Conservation (phyloP, 2,797 vertebrate genomes). For the Coregonus sp. region DNA sequence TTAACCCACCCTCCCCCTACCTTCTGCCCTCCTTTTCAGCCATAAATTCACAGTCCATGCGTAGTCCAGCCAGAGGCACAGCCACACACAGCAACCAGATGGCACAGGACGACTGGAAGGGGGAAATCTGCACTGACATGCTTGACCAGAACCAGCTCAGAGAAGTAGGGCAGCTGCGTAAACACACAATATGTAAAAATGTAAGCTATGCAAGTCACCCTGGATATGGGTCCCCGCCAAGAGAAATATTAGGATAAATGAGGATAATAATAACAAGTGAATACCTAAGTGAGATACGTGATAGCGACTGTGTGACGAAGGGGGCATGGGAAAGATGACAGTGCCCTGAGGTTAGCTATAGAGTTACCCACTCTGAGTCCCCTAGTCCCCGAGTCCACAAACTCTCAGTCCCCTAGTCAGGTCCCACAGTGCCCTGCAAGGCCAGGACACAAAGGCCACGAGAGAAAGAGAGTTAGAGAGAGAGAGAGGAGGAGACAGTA, state of each 20-base stretch:
- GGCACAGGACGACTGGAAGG: not conserved
- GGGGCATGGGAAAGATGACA: slow-evolving; percentile 2
- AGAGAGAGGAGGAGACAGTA: too few species aligned
- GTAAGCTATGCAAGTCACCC: slow-evolving; percentile 1
- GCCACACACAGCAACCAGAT: not conserved
- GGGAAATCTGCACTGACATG: not conserved
- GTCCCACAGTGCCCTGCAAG: not conserved
- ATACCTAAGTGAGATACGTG: not conserved
- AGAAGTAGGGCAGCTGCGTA: not conserved
- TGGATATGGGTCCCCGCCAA: not conserved
- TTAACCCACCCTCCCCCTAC: not conserved
- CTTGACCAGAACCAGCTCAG: slow-evolving; percentile 3
- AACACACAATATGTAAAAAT: not conserved
- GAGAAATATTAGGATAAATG: not conserved
- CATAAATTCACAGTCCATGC: too few species aligned
- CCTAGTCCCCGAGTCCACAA: not conserved
- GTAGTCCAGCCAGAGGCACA: too few species aligned
- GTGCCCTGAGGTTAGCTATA: not conserved
- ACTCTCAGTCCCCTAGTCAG: not conserved
- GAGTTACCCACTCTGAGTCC: not conserved
- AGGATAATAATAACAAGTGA: not conserved
- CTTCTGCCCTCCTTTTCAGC: not conserved
- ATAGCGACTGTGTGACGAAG: not conserved
- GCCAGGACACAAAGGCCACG: not conserved
- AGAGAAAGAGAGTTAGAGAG: too few species aligned